Percentiles rank a stretch among this genome's conserved stretches.
phyloP scores from a whole-genome alignment of 2,113 vertebrate genomes.

The Hipposideros armiger region DNA sequence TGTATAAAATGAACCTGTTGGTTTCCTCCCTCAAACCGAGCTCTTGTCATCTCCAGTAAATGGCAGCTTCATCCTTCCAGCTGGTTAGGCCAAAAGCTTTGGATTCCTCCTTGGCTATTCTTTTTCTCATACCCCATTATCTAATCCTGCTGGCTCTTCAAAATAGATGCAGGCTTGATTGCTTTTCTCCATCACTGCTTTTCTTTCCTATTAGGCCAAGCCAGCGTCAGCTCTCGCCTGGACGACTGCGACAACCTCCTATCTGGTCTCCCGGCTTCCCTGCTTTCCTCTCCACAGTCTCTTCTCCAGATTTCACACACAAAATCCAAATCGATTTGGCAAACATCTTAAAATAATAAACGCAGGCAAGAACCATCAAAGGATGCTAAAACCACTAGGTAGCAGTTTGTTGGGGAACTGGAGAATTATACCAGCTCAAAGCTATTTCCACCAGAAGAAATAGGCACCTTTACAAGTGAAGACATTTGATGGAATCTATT shows the following conservation, averaged over 20 bases:
- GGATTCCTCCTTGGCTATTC: not conserved
- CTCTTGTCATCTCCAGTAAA: not conserved
- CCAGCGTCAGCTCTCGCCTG: not conserved
- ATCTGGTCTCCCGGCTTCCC: not conserved
- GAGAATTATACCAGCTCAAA: not conserved
- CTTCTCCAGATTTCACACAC: not conserved
- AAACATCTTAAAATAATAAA: slow-evolving; percentile 26
- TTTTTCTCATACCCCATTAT: not conserved
- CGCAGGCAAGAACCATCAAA: not conserved
- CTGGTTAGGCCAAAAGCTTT: not conserved
- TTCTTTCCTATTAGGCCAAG: not conserved
- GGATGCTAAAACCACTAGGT: not conserved
- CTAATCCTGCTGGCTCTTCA: not conserved
- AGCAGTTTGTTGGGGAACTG: not conserved
- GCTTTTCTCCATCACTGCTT: not conserved
- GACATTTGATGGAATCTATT: not conserved
- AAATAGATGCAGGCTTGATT: not conserved
- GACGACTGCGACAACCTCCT: not conserved
- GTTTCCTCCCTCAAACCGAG: not conserved
- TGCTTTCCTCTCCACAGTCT: not conserved
- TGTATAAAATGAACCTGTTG: not conserved
- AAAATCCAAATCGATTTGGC: slow-evolving; percentile 1
- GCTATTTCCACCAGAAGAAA: slow-evolving; percentile 6
- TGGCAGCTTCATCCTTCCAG: not conserved
- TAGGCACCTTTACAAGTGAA: not conserved